Conservation (phyloP, 2,888 invertebrate genomes). For the Himalopsyche tibetana region DNA sequence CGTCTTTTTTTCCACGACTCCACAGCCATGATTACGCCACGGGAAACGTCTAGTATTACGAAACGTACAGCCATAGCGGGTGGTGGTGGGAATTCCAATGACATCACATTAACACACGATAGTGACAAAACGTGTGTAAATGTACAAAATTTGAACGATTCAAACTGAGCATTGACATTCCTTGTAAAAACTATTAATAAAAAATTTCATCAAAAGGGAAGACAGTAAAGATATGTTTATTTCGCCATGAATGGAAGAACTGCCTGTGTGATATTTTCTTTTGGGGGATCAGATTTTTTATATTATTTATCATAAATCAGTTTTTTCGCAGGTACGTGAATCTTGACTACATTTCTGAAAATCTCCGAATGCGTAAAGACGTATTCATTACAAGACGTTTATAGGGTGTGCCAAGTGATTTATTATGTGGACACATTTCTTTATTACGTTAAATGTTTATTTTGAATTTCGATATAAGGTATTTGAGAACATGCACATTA, state of each 20-base stretch:
- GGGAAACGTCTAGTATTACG: too few species aligned
- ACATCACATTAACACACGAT: too few species aligned
- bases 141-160: too few species aligned
- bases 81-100: too few species aligned
- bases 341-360: background rate
- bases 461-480: background rate
- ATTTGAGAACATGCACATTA: too few species aligned
- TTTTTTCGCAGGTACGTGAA: background rate
- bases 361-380: slow-evolving; percentile 52
- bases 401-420: slow-evolving; percentile 52
- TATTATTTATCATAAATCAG: background rate
- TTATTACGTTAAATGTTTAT: background rate
- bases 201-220: too few species aligned
- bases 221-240: background rate
- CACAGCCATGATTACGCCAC: too few species aligned
- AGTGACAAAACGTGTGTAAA: too few species aligned
- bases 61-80: too few species aligned
- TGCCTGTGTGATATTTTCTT: background rate
- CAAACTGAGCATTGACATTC: too few species aligned
- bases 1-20: too few species aligned
- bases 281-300: background rate
- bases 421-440: slow-evolving; percentile 38
- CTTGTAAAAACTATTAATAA: too few species aligned
- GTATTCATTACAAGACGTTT: slow-evolving; percentile 59
- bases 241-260: background rate